phyloP scores from a whole-genome alignment of 2,113 vertebrate species.

The human region GRCh38 chr18:21838001-21838500 shows the following conservation, averaged over 20 bases:
- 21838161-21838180: neutral
- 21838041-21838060: neutral
- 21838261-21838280: neutral
- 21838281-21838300: conserved; percentile 24
- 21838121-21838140: neutral
- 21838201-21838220: neutral
- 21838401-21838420: conserved; percentile 99
- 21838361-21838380: conserved; percentile 97
- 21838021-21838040: neutral
- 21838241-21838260: conserved; percentile 15
- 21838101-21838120: conserved; percentile 27
- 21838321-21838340: neutral
- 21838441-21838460: conserved; percentile 98
- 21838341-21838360: conserved; percentile 69
- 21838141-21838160: neutral
- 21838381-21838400: conserved; percentile 97
- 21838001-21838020: neutral
- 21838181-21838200: neutral
- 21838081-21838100: conserved; percentile 18
- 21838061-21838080: neutral
- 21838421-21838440: conserved; percentile 98
- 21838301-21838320: conserved; percentile 1
- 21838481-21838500: conserved; percentile 99
- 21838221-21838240: conserved; percentile 28
- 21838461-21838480: conserved; percentile 99